Base-by-base conservation (phyloP, 2,797 vertebrate genomes). In the Lepus townsendii region DNA sequence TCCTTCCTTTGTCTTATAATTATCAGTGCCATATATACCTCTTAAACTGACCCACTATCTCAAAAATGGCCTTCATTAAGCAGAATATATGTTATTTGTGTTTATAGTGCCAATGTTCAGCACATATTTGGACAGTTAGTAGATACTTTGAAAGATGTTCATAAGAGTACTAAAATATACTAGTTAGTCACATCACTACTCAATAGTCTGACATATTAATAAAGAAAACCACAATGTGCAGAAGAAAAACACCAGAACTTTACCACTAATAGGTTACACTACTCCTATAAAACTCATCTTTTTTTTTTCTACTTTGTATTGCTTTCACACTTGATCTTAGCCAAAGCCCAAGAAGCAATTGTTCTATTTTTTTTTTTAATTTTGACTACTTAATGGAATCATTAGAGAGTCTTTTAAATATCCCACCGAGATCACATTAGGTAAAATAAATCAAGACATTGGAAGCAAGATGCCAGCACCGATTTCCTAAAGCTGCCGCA, bases 371-470 rank as follows among this genome's bases (percentile, higher is more conserved):
- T 42, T 47, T 47, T 47, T 47, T 32, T 3, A 80, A 1, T 60
- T 83, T n/a, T 68, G 19, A 16, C 9, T 32, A 0, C 60, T 54
- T 12, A 63, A 5, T 30, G 47, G 65, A 82, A 35, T 60, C 4
- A 50, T 13, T 11, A 24, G 16, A 24, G 12, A 63, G 6, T 30
- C 62, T 60, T 69, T 19, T 72, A 69, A 75, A 72, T 38, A 42
- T 66, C 9, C 12, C 47, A 63, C 27, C 4, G 30, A 73, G 11
- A 78, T 83, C 7, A 22, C 47, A 32, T 93, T 50, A 83, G 26
- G 72, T 87, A 24, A 94, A 83, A 79, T 84, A 68, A 79, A 76
- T 71, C 16, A 35, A 78, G n/a, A 89, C 17, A 79, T 76, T 83
- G 30, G 68, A 71, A 87, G 42, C 68, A 22, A 83, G 32, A 52